Percentiles rank a stretch among this genome's conserved stretches.
These are phyloP conservation scores for Chaetogeoica ovagalla DNA, from an alignment of 2,888 invertebrate genomes.

Conservation along the genomic window DNA sequence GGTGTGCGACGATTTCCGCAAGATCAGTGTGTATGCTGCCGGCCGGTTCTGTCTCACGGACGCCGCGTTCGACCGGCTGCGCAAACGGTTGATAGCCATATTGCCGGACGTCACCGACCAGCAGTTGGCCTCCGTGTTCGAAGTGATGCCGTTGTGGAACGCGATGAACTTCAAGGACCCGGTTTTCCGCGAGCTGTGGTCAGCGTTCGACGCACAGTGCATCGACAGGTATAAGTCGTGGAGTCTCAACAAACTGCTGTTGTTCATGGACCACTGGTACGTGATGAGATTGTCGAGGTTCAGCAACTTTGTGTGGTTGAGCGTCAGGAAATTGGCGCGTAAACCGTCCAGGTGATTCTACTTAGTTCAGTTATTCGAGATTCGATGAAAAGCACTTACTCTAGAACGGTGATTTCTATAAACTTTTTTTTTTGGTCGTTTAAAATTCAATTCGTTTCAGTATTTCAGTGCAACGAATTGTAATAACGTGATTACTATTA, in stretches of 20 bases:
- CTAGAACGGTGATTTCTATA: too few relatives aligned
- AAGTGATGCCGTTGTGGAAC: conserved; percentile 40
- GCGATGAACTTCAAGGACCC: neutral
- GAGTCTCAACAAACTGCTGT: conserved; percentile 33
- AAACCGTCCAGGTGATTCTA: conserved; percentile 34
- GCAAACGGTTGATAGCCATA: neutral
- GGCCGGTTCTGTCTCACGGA: neutral
- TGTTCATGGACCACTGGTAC: conserved; percentile 54
- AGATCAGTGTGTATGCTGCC: neutral
- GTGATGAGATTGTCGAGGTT: conserved; percentile 26
- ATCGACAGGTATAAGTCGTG: conserved; percentile 21
- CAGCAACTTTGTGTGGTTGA: conserved; percentile 48
- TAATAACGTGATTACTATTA: too few relatives aligned
- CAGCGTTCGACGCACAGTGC: conserved; percentile 32
- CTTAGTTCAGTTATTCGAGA: too few relatives aligned
- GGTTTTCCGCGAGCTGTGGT: conserved; percentile 34
- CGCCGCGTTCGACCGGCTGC: neutral
- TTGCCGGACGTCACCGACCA: conserved; percentile 21
- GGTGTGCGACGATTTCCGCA: conserved; percentile 1
- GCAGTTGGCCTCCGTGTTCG: conserved; percentile 19
- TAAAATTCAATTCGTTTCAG: too few relatives aligned
- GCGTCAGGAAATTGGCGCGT: conserved; percentile 44
- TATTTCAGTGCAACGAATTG: too few relatives aligned
- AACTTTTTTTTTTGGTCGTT: too few relatives aligned
- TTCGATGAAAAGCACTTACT: too few relatives aligned